Evolutionary conservation across 2,113 vertebrate genomes (phyloP).

Genomic region (Maccullochella peelii): DNA sequence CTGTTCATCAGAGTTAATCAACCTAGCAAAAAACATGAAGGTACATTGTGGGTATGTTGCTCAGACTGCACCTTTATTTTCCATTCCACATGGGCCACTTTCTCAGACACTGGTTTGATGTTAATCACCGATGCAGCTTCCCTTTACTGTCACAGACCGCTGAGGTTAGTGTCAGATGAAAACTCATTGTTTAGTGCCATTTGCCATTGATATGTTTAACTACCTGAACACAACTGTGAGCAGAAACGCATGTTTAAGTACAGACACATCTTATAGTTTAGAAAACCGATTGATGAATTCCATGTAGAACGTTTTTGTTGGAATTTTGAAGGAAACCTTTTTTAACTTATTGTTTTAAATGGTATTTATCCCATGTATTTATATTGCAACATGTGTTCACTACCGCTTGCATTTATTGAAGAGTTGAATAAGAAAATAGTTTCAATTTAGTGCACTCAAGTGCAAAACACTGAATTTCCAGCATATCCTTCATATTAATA

Average conservation of each 20-base stretch:
- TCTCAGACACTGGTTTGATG: conserved; percentile 15
- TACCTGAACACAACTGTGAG: not conserved
- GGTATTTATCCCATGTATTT: not conserved
- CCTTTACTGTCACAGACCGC: not conserved
- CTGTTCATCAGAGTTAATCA: conserved; percentile 6
- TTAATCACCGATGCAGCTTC: conserved; percentile 7
- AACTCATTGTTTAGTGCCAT: not conserved
- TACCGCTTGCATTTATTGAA: not conserved
- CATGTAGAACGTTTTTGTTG: not conserved
- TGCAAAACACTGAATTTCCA: conserved; percentile 17
- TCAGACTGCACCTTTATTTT: conserved; percentile 10
- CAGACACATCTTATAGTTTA: not conserved
- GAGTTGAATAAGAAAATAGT: not conserved
- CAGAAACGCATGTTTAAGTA: not conserved
- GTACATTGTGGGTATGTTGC: not conserved
- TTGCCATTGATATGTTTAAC: not conserved
- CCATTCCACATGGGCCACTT: not conserved
- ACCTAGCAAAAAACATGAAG: not conserved
- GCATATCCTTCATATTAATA: conserved; percentile 17
- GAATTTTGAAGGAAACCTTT: not conserved
- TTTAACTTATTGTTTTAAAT: not conserved
- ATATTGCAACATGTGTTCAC: not conserved
- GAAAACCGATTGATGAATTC: not conserved
- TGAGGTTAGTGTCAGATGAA: conserved; percentile 1
- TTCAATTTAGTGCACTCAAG: not conserved